Evolutionary conservation across 2,797 vertebrate genomes (phyloP), one percentile per base, ranked within the genome.

Genomic region (Discoglossus pictus): DNA sequence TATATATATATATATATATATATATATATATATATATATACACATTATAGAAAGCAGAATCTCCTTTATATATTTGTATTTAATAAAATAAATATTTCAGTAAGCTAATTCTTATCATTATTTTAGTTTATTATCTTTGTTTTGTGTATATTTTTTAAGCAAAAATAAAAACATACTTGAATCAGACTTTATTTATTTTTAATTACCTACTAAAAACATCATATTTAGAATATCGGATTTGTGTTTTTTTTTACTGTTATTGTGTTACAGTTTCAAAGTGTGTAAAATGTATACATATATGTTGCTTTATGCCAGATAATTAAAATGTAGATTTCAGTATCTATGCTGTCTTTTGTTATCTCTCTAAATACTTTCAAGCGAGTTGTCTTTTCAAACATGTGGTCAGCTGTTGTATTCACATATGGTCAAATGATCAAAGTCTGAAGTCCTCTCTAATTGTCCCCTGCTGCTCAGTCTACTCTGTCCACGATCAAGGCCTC

Each of bases 391-490:
- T 95, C 91, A 96, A 97, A 99, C 94, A 98, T 98, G 96, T 98
- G 96, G 95, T 98, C 95, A 98, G 96, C 96, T 97, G 96, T 97
- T 96, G 93, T 93, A 93, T 92, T 95, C 96, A 94, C 94, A 98
- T 98, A 96, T 96, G 96, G 97, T 95, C 95, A 99, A 95, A 96
- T 95, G 95, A 98, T 99, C 97, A 99, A 98, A 98, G 97, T 89
- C 85, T 90, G 89, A 91, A 93, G 91, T 92, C 91, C 91, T 93
- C 90, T 89, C 93, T 98, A 97, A 98, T 98, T 98, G 96, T 98
- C 92, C 93, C 94, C 95, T 85, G 92, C 94, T 94, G 94, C 93
- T 97, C n/a, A 88, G 86, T 89, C 92, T 94, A 92, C 93, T 96
- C 95, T 91, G 92, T 91, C 92, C 90, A 88, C 92, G 94, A 97